Conservation (phyloP, 2,888 invertebrate genomes). For the Polyommatus icarus region DNA sequence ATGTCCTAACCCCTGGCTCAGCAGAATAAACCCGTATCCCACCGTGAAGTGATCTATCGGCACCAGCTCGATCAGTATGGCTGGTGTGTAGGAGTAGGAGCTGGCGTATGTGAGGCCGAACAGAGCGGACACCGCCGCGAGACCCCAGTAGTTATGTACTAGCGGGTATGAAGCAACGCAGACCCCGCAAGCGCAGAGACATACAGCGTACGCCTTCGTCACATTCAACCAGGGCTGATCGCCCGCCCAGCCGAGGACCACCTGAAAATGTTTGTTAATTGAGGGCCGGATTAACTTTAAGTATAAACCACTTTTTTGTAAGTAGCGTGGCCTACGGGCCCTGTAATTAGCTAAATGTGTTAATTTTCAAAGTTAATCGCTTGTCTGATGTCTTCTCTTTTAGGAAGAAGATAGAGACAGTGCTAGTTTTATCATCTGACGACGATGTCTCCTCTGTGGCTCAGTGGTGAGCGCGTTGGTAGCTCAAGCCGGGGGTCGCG, state of each 20-base stretch:
- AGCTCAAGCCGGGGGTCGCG: too few species aligned
- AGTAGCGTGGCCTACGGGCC: too few species aligned
- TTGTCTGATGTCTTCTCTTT: too few species aligned
- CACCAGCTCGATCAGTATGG: constrained; percentile 92
- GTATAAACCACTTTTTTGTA: too few species aligned
- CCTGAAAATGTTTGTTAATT: constrained; percentile 61
- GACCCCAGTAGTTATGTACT: constrained; percentile 71
- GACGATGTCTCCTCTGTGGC: too few species aligned
- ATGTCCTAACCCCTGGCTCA: constrained; percentile 97
- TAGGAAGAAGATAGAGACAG: too few species aligned
- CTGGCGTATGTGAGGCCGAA: constrained; percentile 96
- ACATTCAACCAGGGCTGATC: constrained; percentile 93
- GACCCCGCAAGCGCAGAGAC: constrained; percentile 85
- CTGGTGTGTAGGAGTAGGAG: constrained; percentile 93
- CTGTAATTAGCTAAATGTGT: too few species aligned
- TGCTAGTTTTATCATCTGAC: too few species aligned
- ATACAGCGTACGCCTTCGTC: constrained; percentile 89
- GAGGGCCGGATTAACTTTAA: too few species aligned
- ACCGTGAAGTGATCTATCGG: constrained; percentile 94
- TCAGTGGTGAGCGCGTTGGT: too few species aligned
- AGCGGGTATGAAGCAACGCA: constrained; percentile 82
- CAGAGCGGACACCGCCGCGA: constrained; percentile 78
- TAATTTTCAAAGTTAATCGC: too few species aligned
- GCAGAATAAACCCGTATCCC: constrained; percentile 92
- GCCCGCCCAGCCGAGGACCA: constrained; percentile 92